A percentile compares a stretch with the other conserved stretches of the same genome.
Evolutionary conservation across 1,140 invertebrate species (phyloP).

Genomic region (Akabosia matsudoensis): DNA sequence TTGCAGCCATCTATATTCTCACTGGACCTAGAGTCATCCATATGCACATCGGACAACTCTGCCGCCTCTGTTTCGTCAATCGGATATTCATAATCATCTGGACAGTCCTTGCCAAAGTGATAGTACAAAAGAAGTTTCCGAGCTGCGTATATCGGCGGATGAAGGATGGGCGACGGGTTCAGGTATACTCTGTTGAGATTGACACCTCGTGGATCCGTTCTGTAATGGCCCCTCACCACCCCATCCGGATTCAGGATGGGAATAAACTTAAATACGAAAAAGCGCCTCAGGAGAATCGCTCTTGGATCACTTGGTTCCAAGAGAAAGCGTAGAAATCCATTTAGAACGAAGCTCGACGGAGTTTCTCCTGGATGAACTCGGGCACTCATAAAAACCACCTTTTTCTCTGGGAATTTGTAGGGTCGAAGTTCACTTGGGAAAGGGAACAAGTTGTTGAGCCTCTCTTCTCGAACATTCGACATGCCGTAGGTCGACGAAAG

Average conservation of each 20-base stretch:
- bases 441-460: constrained; percentile 74
- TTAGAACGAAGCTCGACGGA: constrained; percentile 58
- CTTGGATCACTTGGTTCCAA: constrained; percentile 66
- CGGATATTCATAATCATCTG: constrained; percentile 32
- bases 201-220: constrained; percentile 82
- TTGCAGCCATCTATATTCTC: neutral
- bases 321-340: constrained; percentile 79
- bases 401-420: constrained; percentile 69
- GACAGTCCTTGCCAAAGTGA: constrained; percentile 46
- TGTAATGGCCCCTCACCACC: constrained; percentile 81
- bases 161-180: constrained; percentile 67
- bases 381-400: constrained; percentile 81
- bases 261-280: constrained; percentile 87
- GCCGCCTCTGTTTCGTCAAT: constrained; percentile 10
- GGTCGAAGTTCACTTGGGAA: constrained; percentile 63
- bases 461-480: constrained; percentile 64
- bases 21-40: neutral
- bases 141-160: constrained; percentile 80
- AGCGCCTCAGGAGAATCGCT: constrained; percentile 67
- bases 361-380: constrained; percentile 59
- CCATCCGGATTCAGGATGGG: constrained; percentile 92
- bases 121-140: constrained; percentile 70
- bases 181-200: constrained; percentile 85
- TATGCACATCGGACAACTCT: neutral
- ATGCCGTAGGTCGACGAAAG: constrained; percentile 80